Conservation (phyloP, 2,888 invertebrate species). For the Tetragnatha montana region DNA sequence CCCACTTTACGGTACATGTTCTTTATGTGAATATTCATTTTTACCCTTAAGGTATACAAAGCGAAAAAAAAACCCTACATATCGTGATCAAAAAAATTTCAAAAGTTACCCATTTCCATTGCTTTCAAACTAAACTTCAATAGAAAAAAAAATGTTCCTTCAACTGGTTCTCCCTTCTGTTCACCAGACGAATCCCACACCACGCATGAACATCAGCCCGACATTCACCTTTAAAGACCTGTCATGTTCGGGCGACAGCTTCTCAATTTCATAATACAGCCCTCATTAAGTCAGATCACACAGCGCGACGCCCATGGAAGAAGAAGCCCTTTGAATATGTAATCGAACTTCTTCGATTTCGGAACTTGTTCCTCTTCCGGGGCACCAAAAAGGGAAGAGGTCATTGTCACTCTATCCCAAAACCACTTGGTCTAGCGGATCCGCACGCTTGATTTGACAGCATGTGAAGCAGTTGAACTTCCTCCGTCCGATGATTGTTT, state of each 20-base stretch:
- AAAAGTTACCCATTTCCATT: too few species aligned
- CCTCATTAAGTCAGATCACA: neutral
- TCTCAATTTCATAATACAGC: neutral
- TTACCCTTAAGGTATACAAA: too few species aligned
- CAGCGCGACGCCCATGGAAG: neutral
- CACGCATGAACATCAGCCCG: neutral
- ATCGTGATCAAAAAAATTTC: too few species aligned
- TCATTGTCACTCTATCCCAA: constrained; percentile 63
- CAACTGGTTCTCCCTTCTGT: neutral
- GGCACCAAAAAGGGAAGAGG: constrained; percentile 33
- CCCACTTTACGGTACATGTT: too few species aligned
- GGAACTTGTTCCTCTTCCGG: constrained; percentile 63
- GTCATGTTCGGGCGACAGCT: neutral
- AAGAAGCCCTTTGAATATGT: constrained; percentile 4
- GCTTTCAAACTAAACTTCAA: neutral
- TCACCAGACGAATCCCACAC: neutral
- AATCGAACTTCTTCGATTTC: constrained; percentile 19
- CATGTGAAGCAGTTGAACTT: neutral
- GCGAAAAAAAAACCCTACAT: too few species aligned
- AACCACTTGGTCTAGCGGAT: neutral
- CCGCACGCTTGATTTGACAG: constrained; percentile 24
- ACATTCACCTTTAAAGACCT: neutral
- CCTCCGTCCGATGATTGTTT: neutral
- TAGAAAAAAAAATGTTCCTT: neutral
- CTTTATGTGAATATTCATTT: too few species aligned